Evolutionary conservation across 30 jellyfish, hydroid and myxozoan genomes (phyloP).

Genomic region (Hydractinia symbiolongicarpus): DNA sequence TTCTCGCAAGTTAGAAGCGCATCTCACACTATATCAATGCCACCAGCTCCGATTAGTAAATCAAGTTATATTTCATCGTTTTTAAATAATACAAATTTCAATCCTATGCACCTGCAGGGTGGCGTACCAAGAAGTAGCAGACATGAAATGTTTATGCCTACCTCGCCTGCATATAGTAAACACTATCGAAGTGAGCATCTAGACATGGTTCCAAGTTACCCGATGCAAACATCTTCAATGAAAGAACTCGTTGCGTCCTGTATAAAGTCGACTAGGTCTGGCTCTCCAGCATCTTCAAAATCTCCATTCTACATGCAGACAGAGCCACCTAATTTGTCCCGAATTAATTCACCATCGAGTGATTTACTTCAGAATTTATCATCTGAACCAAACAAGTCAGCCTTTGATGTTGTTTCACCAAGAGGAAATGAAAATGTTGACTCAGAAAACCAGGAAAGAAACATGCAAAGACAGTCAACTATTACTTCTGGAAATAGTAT

Average conservation of each 20-base stretch:
- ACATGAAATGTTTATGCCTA: no score
- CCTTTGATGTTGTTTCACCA: constrained; percentile 14
- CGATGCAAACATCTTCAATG: background rate
- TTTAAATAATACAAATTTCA: no score
- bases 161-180: no score
- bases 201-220: background rate
- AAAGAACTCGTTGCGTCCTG: background rate
- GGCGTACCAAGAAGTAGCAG: no score
- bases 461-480: background rate
- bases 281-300: background rate
- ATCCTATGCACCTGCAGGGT: no score
- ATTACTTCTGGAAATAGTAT: constrained; percentile 1
- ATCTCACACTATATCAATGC: no score
- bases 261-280: background rate
- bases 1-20: no score
- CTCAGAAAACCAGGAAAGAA: background rate
- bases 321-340: background rate
- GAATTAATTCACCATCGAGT: background rate
- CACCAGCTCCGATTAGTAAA: no score
- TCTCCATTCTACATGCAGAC: background rate
- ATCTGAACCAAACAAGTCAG: constrained; percentile 14
- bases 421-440: background rate
- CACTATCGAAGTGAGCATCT: background rate
- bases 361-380: background rate
- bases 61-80: no score